phyloP scores from a whole-genome alignment of 2,888 invertebrate species.

The Ernsta delagoae region DNA sequence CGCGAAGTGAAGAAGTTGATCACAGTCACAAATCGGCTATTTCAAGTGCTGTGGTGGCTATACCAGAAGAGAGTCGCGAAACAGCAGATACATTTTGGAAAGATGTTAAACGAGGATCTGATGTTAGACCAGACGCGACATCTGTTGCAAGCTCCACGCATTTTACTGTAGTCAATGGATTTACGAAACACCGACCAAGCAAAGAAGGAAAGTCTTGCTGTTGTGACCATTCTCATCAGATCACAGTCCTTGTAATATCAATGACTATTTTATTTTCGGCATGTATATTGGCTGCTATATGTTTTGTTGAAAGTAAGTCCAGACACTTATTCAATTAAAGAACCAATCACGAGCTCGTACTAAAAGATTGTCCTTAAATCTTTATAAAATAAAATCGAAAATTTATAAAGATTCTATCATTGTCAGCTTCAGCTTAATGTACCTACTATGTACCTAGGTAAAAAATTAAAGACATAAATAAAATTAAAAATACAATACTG shows the following conservation, averaged over 20 bases:
- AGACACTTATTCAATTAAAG: background rate
- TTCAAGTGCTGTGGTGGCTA: conserved; percentile 68
- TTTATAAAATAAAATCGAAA: no score
- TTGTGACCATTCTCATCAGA: conserved; percentile 90
- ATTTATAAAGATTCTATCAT: no score
- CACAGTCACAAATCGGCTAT: conserved; percentile 63
- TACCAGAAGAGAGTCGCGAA: conserved; percentile 73
- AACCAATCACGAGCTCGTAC: no score
- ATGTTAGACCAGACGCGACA: conserved; percentile 86
- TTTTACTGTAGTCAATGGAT: conserved; percentile 93
- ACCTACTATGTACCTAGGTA: no score
- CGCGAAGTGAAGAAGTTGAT: conserved; percentile 67
- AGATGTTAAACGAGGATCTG: conserved; percentile 74
- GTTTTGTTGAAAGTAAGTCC: conserved; percentile 93
- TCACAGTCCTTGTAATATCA: conserved; percentile 92
- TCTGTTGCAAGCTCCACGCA: conserved; percentile 94
- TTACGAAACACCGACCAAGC: conserved; percentile 86
- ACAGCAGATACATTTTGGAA: conserved; percentile 72
- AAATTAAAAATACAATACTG: no score
- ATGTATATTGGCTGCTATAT: conserved; percentile 92
- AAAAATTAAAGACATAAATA: no score
- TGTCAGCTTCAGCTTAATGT: no score
- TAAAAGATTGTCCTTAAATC: no score
- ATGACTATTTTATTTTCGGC: conserved; percentile 93
- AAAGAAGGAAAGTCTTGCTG: conserved; percentile 88